phyloP scores from a whole-genome alignment of 2,113 vertebrate species.

The Tautogolabrus adspersus region DNA sequence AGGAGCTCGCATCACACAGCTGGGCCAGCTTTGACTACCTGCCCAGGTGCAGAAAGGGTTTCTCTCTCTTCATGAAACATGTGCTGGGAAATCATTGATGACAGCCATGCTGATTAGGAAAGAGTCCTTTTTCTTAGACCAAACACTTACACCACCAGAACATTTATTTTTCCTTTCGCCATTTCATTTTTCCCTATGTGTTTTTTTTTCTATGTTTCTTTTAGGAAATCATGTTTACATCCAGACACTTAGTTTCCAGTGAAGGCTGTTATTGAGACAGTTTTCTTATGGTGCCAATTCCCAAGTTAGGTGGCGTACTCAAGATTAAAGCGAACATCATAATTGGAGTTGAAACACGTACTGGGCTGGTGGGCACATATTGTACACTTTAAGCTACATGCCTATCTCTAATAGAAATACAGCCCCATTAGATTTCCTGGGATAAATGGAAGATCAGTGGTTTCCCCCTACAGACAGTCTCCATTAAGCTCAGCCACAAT shows the following conservation, averaged over 20 bases:
- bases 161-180: background rate
- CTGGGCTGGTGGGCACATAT: slow-evolving; percentile 61
- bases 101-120: slow-evolving; percentile 31
- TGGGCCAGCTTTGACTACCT: slow-evolving; percentile 24
- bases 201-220: background rate
- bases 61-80: slow-evolving; percentile 25
- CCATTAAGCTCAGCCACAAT: slow-evolving; percentile 47
- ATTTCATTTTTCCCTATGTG: background rate
- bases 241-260: slow-evolving; percentile 24
- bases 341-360: slow-evolving; percentile 59
- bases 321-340: slow-evolving; percentile 31
- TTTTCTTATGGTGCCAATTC: slow-evolving; percentile 37
- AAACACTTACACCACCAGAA: background rate
- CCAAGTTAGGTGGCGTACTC: slow-evolving; percentile 20
- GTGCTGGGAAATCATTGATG: slow-evolving; percentile 16
- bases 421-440: slow-evolving; percentile 61
- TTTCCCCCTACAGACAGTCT: slow-evolving; percentile 49
- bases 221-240: slow-evolving; percentile 27
- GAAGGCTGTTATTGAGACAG: slow-evolving; percentile 49
- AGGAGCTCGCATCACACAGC: slow-evolving; percentile 41
- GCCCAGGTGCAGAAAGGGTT: slow-evolving; percentile 37
- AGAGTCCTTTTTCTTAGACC: background rate
- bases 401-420: slow-evolving; percentile 63
- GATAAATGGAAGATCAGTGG: slow-evolving; percentile 53
- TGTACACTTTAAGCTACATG: slow-evolving; percentile 48